A percentile compares a stretch with the other conserved stretches of the same genome.
Conservation (phyloP, 2,888 invertebrate species). For the Myopa testacea region DNA sequence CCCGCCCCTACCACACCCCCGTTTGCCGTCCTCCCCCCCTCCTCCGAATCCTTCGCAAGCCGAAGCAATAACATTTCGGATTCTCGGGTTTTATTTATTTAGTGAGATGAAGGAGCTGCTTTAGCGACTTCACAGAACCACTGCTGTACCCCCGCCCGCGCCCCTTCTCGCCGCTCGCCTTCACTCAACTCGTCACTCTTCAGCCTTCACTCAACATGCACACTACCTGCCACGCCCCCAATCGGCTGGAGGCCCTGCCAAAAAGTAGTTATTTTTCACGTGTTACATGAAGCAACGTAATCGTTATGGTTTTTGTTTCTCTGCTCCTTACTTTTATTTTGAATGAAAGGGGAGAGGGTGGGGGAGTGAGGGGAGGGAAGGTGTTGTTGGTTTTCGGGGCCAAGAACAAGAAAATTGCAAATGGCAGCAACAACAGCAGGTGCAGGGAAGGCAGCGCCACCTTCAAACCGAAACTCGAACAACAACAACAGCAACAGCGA, state of each 20-base stretch:
- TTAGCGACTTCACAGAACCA: conserved; percentile 10
- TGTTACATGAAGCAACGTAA: conserved; percentile 27
- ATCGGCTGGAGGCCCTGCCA: background rate
- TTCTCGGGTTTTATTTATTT: conserved; percentile 9
- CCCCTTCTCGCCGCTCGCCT: background rate
- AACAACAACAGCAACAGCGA: conserved; percentile 32
- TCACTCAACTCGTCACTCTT: background rate
- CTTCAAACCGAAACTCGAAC: conserved; percentile 25
- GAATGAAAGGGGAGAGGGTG: background rate
- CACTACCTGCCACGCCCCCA: background rate
- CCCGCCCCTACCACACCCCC: background rate
- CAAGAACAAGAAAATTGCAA: background rate
- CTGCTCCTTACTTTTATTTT: conserved; percentile 17
- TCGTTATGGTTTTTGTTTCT: conserved; percentile 21
- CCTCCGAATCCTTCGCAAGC: background rate
- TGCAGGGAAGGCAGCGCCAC: conserved; percentile 6
- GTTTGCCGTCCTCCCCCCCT: background rate
- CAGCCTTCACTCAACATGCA: background rate
- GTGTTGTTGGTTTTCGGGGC: background rate
- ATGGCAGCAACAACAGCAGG: conserved; percentile 3
- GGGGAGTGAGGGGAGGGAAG: background rate
- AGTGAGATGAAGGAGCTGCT: conserved; percentile 24
- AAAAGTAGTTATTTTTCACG: conserved; percentile 30
- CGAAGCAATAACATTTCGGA: conserved; percentile 32
- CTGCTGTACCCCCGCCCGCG: too few relatives aligned